These are phyloP conservation scores for Gambusia affinis DNA, from an alignment of 2,113 vertebrate species.

Conservation along the genomic window DNA sequence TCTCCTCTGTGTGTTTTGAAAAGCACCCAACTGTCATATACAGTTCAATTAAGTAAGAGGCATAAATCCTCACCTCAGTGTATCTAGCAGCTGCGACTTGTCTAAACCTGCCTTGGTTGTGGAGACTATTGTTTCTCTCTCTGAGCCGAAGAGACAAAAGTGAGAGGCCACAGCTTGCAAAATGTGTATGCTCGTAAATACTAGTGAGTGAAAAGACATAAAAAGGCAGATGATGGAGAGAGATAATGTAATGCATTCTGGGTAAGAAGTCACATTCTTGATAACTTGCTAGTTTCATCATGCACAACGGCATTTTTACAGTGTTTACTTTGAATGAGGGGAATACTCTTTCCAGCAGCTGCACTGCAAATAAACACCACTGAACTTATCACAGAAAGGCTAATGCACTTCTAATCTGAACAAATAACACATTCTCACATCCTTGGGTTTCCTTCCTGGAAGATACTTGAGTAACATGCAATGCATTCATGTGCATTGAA, in stretches of 20 bases:
- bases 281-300: conserved; percentile 64
- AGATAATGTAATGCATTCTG: conserved; percentile 34
- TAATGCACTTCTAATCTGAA: conserved; percentile 60
- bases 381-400: conserved; percentile 56
- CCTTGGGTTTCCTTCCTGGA: conserved; percentile 35
- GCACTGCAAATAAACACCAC: conserved; percentile 70
- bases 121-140: conserved; percentile 51
- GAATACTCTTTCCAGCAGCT: conserved; percentile 61
- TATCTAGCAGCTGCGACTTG: conserved; percentile 59
- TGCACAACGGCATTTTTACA: conserved; percentile 51
- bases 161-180: conserved; percentile 33
- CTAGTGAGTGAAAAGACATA: conserved; percentile 19
- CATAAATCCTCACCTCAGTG: conserved; percentile 58
- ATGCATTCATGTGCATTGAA: conserved; percentile 14
- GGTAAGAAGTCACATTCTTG: conserved; percentile 67
- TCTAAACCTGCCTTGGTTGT: conserved; percentile 63
- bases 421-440: conserved; percentile 35
- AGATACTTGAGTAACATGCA: conserved; percentile 47
- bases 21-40: conserved; percentile 25
- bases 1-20: conserved; percentile 24
- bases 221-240: conserved; percentile 23
- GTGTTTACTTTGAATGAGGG: conserved; percentile 66
- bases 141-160: conserved; percentile 31
- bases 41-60: conserved; percentile 45
- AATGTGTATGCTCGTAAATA: conserved; percentile 42